Evolutionary conservation across 2,797 vertebrate genomes (phyloP), one percentile per base, ranked within the genome.

Genomic region (Falco naumanni): DNA sequence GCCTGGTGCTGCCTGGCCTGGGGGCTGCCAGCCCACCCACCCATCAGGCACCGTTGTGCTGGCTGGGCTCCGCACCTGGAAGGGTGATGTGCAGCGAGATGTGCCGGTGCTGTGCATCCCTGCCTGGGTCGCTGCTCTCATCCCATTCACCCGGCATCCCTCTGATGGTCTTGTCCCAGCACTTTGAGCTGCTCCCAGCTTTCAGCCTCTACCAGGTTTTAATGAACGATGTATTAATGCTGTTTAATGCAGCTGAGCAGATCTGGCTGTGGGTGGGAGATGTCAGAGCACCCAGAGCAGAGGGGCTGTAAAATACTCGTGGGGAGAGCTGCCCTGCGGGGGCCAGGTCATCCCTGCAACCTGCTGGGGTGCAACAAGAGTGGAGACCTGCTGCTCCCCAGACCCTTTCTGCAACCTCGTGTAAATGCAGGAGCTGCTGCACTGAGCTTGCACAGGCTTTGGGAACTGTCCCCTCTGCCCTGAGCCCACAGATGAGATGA

Each of bases 41-140:
- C 45, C 45, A 18, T 19, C 18, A 18, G 45, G 45, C 45, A 45
- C 45, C 45, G 17, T 45, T 45, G 21, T 21, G 22, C 48, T 48
- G 48, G 48, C 43, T 16, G 16, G 43, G 17, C 33, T 50, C 20
- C 34, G 13, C 8, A 11, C 43, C 41, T 47, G 11, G 4, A 31
- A 34, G 51, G 71, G 39, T 3, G 16, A 29, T 3, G 69, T 28
- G 84, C 57, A 16, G 57, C 3, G 7, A 54, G 84, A 41, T 3
- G 34, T 19, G 66, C 29, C 25, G 3, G 57, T 6, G 3, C 65
- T 20, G 18, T 7, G 1, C 17, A 33, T 45, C 37, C 53, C 18
- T 1, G 2, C 10, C 33, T 4, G 26, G 1, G 1, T 28, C 6
- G 33, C 54, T 1, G 6, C 61, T 50, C 37, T 33, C 45, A 1